phyloP scores from a whole-genome alignment of 2,113 vertebrate genomes.

The Oncorhynchus keta region DNA sequence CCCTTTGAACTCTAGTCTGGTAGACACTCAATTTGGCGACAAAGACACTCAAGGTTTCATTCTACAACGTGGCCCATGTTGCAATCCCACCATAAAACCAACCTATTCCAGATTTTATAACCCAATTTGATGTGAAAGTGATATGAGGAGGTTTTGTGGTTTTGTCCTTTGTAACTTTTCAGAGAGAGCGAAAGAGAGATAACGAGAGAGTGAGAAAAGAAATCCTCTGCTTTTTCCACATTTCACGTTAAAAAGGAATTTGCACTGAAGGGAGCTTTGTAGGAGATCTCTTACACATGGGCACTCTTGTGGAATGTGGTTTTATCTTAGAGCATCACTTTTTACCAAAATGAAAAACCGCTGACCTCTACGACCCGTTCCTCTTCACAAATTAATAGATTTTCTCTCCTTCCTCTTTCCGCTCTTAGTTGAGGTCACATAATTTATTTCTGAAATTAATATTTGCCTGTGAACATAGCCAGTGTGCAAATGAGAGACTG shows the following conservation, averaged over 20 bases:
- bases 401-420: slow-evolving; percentile 8
- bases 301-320: too few relatives aligned
- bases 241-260: background rate
- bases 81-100: background rate
- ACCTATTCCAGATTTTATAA: background rate
- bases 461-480: slow-evolving; percentile 28
- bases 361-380: background rate
- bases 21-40: background rate
- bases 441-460: slow-evolving; percentile 40
- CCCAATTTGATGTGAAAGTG: background rate
- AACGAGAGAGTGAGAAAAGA: background rate
- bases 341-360: background rate
- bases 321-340: background rate
- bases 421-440: slow-evolving; percentile 10
- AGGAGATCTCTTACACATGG: background rate
- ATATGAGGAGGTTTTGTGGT: background rate
- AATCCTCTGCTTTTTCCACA: background rate
- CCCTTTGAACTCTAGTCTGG: background rate
- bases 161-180: background rate
- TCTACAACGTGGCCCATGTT: background rate
- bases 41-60: background rate
- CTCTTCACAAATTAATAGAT: background rate
- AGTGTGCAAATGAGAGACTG: slow-evolving; percentile 22
- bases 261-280: background rate
- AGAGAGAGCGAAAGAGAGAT: background rate